Conservation (phyloP, 2,888 invertebrate species). For the Heteromyza rotundicornis region DNA sequence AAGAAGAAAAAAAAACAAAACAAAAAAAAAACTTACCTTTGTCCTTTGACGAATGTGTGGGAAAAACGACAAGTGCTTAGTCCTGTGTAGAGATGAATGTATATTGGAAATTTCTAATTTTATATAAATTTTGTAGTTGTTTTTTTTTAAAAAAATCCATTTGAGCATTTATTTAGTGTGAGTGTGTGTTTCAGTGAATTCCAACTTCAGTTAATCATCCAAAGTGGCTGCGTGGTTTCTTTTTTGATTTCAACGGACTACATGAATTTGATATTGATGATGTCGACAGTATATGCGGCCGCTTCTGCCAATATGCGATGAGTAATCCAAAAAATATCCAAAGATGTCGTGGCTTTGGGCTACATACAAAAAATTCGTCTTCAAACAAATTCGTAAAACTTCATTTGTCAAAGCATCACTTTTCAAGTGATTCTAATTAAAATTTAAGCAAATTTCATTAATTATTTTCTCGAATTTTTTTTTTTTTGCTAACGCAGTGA, state of each 20-base stretch:
- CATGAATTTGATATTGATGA: neutral
- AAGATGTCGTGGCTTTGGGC: neutral
- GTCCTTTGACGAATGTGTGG: too few species aligned
- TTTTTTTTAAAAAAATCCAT: constrained; percentile 49
- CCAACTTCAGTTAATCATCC: neutral
- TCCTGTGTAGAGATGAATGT: too few species aligned
- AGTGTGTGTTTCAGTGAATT: neutral
- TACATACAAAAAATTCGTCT: neutral
- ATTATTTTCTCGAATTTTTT: constrained; percentile 10
- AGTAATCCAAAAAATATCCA: constrained; percentile 37
- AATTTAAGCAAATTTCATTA: neutral
- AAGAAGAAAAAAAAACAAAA: neutral
- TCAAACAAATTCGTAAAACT: too few species aligned
- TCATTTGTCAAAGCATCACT: too few species aligned
- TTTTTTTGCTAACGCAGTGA: constrained; percentile 13
- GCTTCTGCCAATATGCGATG: constrained; percentile 28
- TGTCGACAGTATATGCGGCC: constrained; percentile 14
- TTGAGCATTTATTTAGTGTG: constrained; percentile 44
- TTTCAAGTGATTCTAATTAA: too few species aligned
- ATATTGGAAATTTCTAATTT: too few species aligned
- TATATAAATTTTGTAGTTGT: too few species aligned
- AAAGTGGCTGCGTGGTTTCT: neutral
- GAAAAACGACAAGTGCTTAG: too few species aligned
- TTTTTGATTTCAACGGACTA: neutral
- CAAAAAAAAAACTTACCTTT: constrained; percentile 1